Evolutionary conservation across 2,797 vertebrate species (phyloP), one percentile per base, ranked within the genome.

Genomic region (Capromys pilorides): DNA sequence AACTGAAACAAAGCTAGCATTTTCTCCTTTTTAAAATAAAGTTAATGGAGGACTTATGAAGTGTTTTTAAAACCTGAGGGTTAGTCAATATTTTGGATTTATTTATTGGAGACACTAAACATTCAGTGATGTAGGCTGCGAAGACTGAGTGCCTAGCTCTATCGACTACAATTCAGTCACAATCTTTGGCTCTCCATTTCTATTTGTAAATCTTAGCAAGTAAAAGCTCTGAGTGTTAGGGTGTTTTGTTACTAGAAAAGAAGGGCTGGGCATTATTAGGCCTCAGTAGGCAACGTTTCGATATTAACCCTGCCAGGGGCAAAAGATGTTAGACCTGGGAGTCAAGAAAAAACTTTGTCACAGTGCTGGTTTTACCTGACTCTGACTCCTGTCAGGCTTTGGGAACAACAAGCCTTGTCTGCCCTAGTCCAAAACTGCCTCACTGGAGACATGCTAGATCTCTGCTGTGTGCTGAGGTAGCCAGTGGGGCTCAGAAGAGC

Each of bases 91-190:
- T 95, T 82, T 78, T 95, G 90, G 81, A 54, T 95, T 97, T 98
- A 98, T 98, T 98, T 99, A 99, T 99, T 99, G 98, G 98, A 98
- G 93, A 98, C 98, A 98, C 98, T 98, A 97, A 98, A 98, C 98
- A 97, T 99, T 98, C 98, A 98, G 98, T 98, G 98, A 98, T 82
- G 61, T n/a, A 75, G 86, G 85, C 64, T 45, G 31, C 82, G 86
- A 93, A 92, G 78, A 79, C 0, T 28, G 92, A 97, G 94, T 96
- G 81, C 94, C 96, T 97, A 98, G 98, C 98, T 98, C 98, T 97
- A 61, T 54, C 93, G 33, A 62, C 86, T 86, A 93, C 54, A 57
- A 57, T 57, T 14, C 54, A 92, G 21, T 1, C 54, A 4, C 16
- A 71, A 71, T 8, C 91, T 93, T 45, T 86, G 54, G 67, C 93